Base-by-base conservation (phyloP, 2,888 invertebrate species). In the Hybos culiciformis region DNA sequence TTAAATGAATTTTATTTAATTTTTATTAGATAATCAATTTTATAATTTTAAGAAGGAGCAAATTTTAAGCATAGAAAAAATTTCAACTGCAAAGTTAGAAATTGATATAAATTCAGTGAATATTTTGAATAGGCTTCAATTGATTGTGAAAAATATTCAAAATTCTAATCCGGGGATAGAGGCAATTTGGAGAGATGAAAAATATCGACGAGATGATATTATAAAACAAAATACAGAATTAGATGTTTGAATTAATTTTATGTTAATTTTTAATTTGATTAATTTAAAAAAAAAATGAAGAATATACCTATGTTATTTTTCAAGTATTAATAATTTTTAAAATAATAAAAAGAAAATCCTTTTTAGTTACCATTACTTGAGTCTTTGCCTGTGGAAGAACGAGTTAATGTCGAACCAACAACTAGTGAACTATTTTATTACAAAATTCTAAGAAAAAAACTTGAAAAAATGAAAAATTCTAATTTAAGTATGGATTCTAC, bases 171-270 rank as follows among this genome's bases (percentile, higher is more conserved):
- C 67, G 1, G 74, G 74, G 18, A 71, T 74, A 36, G 80, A 83
- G 54, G 83, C 86, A 41, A 80, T 98, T 48, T 96, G 96, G 94
- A 78, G 86, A 51, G 93, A 97, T 66, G 96, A 96, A 68, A 76
- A 68, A 46, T 70, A 76, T 56, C 71, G 83, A 41, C 63, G 82
- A 41, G 70, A 74, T 54, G 71, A 75, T 52, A 58, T 76, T n/a
- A n/a, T n/a, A n/a, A n/a, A n/a, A n/a, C n/a, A n/a, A n/a, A n/a
- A n/a, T n/a, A n/a, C n/a, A n/a, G n/a, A n/a, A n/a, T n/a, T n/a
- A n/a, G n/a, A n/a, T n/a, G n/a, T n/a, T n/a, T n/a, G n/a, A n/a
- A n/a, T n/a, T n/a, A n/a, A n/a, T n/a, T n/a, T n/a, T n/a, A n/a
- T n/a, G n/a, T n/a, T n/a, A n/a, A n/a, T n/a, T n/a, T n/a, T n/a